Conservation (phyloP, 2,888 invertebrate species). For the Melikaiella ostensackeni region DNA sequence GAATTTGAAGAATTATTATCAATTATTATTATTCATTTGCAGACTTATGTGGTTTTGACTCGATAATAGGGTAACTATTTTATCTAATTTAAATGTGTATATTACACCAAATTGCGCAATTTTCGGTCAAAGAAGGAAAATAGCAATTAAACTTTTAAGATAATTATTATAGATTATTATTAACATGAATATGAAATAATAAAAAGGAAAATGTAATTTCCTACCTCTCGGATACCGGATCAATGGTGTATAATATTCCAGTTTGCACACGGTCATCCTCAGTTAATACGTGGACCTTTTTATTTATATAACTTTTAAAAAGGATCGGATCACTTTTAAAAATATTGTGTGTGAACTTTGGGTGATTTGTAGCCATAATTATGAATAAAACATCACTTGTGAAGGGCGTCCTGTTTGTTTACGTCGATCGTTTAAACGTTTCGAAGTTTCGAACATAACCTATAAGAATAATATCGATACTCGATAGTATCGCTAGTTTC, state of each 20-base stretch:
- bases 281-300: constrained; percentile 65
- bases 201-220: constrained; percentile 34
- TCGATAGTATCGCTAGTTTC: too few relatives aligned
- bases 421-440: too few relatives aligned
- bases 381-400: not conserved
- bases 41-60: too few relatives aligned
- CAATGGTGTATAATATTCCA: constrained; percentile 73
- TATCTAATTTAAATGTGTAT: too few relatives aligned
- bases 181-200: not conserved
- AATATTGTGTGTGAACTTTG: constrained; percentile 60
- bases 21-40: too few relatives aligned
- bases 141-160: not conserved
- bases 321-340: constrained; percentile 70
- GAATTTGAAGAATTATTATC: too few relatives aligned
- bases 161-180: not conserved
- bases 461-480: too few relatives aligned
- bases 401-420: too few relatives aligned
- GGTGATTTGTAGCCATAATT: constrained; percentile 8
- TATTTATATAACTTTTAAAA: constrained; percentile 69
- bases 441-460: too few relatives aligned
- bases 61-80: too few relatives aligned
- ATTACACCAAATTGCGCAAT: too few relatives aligned
- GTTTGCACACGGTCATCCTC: constrained; percentile 61
- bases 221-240: constrained; percentile 75
- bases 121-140: not conserved